These are phyloP conservation scores for Agriotes lineatus DNA, from an alignment of 2,888 invertebrate genomes.

Conservation along the genomic window DNA sequence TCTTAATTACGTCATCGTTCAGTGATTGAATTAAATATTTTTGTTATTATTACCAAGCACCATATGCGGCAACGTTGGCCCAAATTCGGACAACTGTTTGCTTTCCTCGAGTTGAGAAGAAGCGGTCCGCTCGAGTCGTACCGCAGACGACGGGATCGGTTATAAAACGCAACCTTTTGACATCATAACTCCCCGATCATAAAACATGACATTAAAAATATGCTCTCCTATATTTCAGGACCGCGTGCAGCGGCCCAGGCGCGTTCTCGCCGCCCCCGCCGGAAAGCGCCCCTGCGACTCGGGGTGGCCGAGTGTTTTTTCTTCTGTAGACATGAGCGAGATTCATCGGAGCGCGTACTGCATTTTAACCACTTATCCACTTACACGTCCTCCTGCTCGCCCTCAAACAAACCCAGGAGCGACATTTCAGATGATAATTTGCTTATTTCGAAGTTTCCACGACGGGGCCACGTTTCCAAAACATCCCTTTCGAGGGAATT, in stretches of 20 bases:
- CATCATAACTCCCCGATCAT: slow-evolving; percentile 61
- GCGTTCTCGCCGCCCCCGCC: slow-evolving; percentile 21
- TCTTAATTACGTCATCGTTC: too few species aligned
- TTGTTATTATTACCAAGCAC: too few species aligned
- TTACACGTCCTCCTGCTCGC: slow-evolving; percentile 50
- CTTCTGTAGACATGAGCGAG: slow-evolving; percentile 62
- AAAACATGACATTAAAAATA: slow-evolving; percentile 65
- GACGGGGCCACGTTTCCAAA: background rate
- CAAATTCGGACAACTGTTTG: too few species aligned
- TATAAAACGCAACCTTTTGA: slow-evolving; percentile 63
- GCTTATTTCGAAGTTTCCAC: background rate
- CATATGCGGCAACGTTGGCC: too few species aligned
- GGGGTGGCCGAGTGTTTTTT: slow-evolving; percentile 55
- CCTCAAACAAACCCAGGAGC: slow-evolving; percentile 33
- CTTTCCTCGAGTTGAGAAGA: background rate
- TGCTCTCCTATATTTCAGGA: slow-evolving; percentile 62
- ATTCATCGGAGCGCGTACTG: slow-evolving; percentile 64
- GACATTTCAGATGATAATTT: slow-evolving; percentile 28
- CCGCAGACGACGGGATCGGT: slow-evolving; percentile 56
- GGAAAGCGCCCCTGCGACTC: background rate
- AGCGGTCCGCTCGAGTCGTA: slow-evolving; percentile 26
- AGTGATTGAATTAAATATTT: too few species aligned
- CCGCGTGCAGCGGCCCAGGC: slow-evolving; percentile 51
- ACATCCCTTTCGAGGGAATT: too few species aligned
- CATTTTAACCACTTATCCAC: slow-evolving; percentile 66